phyloP scores from a whole-genome alignment of 1,140 invertebrate species.

The Brachionus calyciflorus region DNA sequence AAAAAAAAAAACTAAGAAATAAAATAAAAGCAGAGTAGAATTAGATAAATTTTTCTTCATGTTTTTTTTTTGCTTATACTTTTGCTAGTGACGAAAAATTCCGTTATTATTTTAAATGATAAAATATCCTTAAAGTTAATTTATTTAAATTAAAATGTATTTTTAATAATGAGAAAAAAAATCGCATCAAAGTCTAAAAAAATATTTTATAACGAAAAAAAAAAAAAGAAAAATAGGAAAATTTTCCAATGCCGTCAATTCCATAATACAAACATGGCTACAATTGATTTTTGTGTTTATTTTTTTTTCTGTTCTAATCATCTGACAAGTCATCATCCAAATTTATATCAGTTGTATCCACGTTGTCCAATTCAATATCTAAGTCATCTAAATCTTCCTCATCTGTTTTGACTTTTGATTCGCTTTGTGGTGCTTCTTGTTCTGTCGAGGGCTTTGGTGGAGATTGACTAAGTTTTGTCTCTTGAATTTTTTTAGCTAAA shows the following conservation, averaged over 20 bases:
- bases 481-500: slow-evolving; percentile 28
- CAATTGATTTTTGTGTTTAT: neutral
- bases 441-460: neutral
- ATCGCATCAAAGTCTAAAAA: slow-evolving; percentile 41
- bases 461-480: slow-evolving; percentile 36
- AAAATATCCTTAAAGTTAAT: neutral
- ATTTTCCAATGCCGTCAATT: neutral
- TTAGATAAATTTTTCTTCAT: too few species aligned
- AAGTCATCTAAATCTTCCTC: slow-evolving; percentile 19
- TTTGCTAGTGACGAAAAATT: too few species aligned
- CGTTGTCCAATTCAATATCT: slow-evolving; percentile 44
- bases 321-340: slow-evolving; percentile 45
- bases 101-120: too few species aligned
- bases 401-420: too few species aligned
- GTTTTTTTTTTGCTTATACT: too few species aligned
- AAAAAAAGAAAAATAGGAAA: neutral
- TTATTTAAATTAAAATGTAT: slow-evolving; percentile 33
- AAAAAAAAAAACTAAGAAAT: too few species aligned
- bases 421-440: neutral
- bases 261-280: slow-evolving; percentile 17
- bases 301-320: neutral
- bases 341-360: slow-evolving; percentile 42
- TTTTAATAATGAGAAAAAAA: neutral
- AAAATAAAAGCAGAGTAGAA: too few species aligned
- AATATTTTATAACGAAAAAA: slow-evolving; percentile 14